phyloP scores from a whole-genome alignment of 37 sponge, comb jelly and placozoan genomes.

The Spongia lamella region DNA sequence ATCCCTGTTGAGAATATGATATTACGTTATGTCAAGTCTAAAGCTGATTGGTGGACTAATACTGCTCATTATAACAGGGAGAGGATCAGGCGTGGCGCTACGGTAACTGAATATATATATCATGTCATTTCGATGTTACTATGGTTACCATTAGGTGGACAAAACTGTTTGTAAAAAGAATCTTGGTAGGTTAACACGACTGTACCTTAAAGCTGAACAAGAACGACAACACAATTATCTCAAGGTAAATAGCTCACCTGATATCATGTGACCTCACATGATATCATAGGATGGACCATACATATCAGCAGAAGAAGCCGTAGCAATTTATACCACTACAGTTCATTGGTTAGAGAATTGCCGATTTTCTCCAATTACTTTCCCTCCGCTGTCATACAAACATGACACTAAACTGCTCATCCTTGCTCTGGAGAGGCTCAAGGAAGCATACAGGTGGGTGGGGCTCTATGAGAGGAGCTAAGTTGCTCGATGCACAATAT shows the following conservation, averaged over 20 bases:
- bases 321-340: constrained; percentile 97
- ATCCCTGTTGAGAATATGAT: constrained; percentile 99
- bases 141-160: constrained; percentile 66
- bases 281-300: constrained; percentile 87
- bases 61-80: constrained; percentile 99
- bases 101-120: constrained; percentile 44
- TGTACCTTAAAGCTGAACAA: constrained; percentile 98
- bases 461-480: no score
- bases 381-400: constrained; percentile 98
- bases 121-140: not conserved
- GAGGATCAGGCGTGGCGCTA: constrained; percentile 95
- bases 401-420: constrained; percentile 99
- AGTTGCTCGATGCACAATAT: no score
- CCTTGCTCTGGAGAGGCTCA: constrained; percentile 95
- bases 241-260: constrained; percentile 33
- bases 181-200: constrained; percentile 92
- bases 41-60: constrained; percentile 99
- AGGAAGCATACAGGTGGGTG: no score
- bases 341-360: constrained; percentile 99
- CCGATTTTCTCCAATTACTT: constrained; percentile 97
- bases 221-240: constrained; percentile 99
- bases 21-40: constrained; percentile 96
- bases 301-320: constrained; percentile 95
- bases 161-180: constrained; percentile 99
- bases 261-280: not conserved